phyloP scores from a whole-genome alignment of 35 echinoderm and acorn worm species.

The Holothuria glaberrima region DNA sequence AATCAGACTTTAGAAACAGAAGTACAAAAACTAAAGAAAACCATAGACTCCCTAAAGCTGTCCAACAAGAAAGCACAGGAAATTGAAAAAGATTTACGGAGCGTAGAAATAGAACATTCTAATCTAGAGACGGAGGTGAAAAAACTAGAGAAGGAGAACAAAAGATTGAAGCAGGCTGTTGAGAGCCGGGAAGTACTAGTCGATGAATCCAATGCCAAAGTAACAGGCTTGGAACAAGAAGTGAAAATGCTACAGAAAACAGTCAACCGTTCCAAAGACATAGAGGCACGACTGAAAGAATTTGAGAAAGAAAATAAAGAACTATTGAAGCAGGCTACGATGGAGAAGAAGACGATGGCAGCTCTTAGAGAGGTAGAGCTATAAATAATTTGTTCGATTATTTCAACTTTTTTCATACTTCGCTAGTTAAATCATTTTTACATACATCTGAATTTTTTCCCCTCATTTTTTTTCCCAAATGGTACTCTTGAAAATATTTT shows the following conservation, averaged over 20 bases:
- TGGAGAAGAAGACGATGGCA: constrained; percentile 94
- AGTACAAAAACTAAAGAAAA: constrained; percentile 81
- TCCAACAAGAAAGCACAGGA: constrained; percentile 82
- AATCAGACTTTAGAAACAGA: constrained; percentile 90
- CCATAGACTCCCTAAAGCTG: constrained; percentile 76
- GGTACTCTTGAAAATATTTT: neutral
- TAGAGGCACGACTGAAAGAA: constrained; percentile 75
- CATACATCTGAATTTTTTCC: too few species aligned
- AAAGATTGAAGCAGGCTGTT: constrained; percentile 79
- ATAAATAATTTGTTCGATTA: neutral
- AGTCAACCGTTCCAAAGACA: constrained; percentile 73
- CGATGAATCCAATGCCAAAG: constrained; percentile 85
- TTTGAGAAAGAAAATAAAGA: constrained; percentile 96
- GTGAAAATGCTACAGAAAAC: constrained; percentile 81
- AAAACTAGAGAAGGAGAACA: constrained; percentile 86
- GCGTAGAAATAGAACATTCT: constrained; percentile 69
- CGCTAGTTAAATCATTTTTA: too few species aligned
- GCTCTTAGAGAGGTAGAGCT: constrained; percentile 86
- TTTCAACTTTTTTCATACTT: too few species aligned
- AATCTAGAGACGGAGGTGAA: constrained; percentile 74
- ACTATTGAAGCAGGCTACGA: constrained; percentile 85
- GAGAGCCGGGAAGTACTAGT: constrained; percentile 75
- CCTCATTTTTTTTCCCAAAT: neutral
- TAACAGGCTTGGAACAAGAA: constrained; percentile 76
- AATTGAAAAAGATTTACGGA: constrained; percentile 80